phyloP scores from a whole-genome alignment of 2,888 invertebrate genomes.

The Oasisia sp. region DNA sequence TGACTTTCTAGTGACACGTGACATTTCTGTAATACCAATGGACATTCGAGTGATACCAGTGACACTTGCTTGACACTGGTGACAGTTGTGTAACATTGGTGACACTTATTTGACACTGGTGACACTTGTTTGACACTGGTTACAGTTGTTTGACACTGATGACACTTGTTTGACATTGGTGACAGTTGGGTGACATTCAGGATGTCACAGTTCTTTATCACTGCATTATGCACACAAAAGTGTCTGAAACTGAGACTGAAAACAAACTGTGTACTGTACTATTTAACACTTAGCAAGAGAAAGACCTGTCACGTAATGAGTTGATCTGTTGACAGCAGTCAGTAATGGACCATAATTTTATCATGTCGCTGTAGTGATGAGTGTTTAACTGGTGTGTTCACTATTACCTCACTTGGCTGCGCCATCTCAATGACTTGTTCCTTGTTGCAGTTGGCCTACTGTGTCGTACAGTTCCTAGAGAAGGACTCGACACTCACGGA shows the following conservation, averaged over 20 bases:
- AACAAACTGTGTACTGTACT: neutral
- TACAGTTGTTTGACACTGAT: too few relatives aligned
- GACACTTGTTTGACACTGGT: too few relatives aligned
- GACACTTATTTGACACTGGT: too few relatives aligned
- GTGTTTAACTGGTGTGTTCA: too few relatives aligned
- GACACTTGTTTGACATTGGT: too few relatives aligned
- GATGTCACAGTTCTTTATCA: neutral
- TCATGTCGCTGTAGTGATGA: neutral
- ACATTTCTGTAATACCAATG: too few relatives aligned
- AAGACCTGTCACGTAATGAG: neutral
- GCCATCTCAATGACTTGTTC: neutral
- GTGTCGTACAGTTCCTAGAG: slow-evolving; percentile 98
- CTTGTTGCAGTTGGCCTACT: slow-evolving; percentile 72
- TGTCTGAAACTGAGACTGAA: neutral
- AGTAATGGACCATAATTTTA: neutral
- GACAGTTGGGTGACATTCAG: neutral
- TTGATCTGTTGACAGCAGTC: neutral
- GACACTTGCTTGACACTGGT: too few relatives aligned
- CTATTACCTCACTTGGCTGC: neutral
- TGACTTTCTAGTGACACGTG: too few relatives aligned
- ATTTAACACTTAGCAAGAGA: neutral
- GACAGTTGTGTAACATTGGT: too few relatives aligned
- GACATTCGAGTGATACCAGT: too few relatives aligned
- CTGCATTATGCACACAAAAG: neutral
- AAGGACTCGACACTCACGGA: slow-evolving; percentile 96